phyloP scores from a whole-genome alignment of 2,113 vertebrate genomes.

The Uria aalge region DNA sequence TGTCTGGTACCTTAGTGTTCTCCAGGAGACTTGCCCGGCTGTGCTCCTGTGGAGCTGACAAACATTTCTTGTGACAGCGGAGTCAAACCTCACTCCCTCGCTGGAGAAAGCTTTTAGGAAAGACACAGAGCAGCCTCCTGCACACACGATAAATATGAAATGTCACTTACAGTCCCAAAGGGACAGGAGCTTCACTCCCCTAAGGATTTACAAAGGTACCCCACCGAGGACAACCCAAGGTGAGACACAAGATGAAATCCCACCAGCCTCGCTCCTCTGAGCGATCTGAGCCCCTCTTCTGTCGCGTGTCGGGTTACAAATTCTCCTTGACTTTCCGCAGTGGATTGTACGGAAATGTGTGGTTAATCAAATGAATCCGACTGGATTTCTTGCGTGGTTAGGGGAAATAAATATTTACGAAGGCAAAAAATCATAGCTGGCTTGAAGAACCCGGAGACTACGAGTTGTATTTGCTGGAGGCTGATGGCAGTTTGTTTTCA shows the following conservation, averaged over 20 bases:
- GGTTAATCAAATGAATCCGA: background rate
- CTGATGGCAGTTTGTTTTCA: conserved; percentile 1
- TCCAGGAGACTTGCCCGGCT: background rate
- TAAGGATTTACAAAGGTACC: background rate
- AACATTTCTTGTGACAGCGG: background rate
- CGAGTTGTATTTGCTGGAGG: background rate
- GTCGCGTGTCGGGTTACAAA: background rate
- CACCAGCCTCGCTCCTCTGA: background rate
- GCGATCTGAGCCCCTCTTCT: background rate
- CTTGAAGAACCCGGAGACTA: background rate
- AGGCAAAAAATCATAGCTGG: background rate
- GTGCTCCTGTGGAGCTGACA: too few species aligned
- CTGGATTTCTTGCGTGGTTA: background rate
- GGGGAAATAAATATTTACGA: conserved; percentile 15
- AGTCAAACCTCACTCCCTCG: background rate
- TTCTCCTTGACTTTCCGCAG: background rate
- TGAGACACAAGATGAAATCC: background rate
- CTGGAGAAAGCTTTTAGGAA: background rate
- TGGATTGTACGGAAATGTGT: background rate
- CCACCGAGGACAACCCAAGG: background rate
- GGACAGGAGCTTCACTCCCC: background rate
- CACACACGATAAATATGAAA: background rate
- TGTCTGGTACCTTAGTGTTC: background rate
- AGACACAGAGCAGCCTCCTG: background rate
- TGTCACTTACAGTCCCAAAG: background rate